Conservation (phyloP, 2,888 invertebrate genomes). For the Eucriotettix oculatus region DNA sequence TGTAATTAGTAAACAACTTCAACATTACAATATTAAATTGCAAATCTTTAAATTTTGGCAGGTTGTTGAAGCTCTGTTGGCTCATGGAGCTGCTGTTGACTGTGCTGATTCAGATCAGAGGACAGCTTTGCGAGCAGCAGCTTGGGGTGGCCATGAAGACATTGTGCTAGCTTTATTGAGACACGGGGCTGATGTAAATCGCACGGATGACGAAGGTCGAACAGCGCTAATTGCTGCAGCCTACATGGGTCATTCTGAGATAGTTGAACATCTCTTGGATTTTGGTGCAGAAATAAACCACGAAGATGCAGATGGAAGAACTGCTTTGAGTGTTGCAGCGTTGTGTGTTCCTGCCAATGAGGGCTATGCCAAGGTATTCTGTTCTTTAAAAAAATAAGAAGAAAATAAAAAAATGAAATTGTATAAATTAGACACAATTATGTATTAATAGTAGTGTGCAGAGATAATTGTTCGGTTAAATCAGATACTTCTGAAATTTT, state of each 20-base stretch:
- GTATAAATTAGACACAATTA: no score
- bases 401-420: no score
- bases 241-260: slow-evolving; percentile 91
- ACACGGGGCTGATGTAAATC: slow-evolving; percentile 59
- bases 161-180: slow-evolving; percentile 53
- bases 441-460: no score
- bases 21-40: no score
- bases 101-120: slow-evolving; percentile 75
- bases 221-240: slow-evolving; percentile 89
- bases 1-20: no score
- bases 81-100: slow-evolving; percentile 68
- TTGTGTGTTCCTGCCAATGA: slow-evolving; percentile 67
- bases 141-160: slow-evolving; percentile 87
- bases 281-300: slow-evolving; percentile 72
- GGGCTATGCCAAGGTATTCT: slow-evolving; percentile 40
- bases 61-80: slow-evolving; percentile 64
- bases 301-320: slow-evolving; percentile 73
- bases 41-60: slow-evolving; percentile 18
- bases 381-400: not conserved
- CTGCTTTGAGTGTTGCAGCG: slow-evolving; percentile 75
- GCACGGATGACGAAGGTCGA: slow-evolving; percentile 76
- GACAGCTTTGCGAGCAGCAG: slow-evolving; percentile 77
- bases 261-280: slow-evolving; percentile 66
- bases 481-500: no score
- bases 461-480: no score